These are phyloP conservation scores for Ginglymostoma cirratum DNA, from an alignment of 2,113 vertebrate genomes.

Conservation along the genomic window DNA sequence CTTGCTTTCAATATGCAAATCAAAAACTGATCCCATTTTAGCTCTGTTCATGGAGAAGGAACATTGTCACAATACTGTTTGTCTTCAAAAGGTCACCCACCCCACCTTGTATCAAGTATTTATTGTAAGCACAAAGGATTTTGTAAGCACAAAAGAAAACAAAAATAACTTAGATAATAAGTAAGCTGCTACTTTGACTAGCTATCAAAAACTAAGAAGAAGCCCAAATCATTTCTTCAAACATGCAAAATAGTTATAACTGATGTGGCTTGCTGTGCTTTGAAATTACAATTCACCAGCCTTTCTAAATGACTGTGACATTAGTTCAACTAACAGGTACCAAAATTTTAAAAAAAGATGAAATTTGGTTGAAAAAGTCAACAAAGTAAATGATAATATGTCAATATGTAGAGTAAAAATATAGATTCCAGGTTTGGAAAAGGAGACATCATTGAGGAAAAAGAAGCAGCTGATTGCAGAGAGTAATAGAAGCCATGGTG, in stretches of 20 bases:
- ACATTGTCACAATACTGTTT: not conserved
- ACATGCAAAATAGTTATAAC: not conserved
- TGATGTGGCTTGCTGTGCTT: not conserved
- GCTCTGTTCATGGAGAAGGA: not conserved
- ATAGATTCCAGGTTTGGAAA: too few relatives aligned
- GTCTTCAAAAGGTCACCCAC: not conserved
- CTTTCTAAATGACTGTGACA: not conserved
- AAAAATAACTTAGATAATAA: not conserved
- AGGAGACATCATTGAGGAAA: not conserved
- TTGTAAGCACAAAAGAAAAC: not conserved
- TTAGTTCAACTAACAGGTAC: not conserved
- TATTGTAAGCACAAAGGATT: not conserved
- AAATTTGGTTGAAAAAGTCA: not conserved
- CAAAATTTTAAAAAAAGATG: not conserved
- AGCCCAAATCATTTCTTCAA: not conserved
- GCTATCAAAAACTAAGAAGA: not conserved
- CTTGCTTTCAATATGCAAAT: not conserved
- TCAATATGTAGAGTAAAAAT: not conserved
- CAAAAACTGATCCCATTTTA: not conserved
- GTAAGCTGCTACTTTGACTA: not conserved
- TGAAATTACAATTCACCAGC: not conserved
- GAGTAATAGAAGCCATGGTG: too few relatives aligned
- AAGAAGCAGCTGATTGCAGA: not conserved
- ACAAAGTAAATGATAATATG: not conserved
- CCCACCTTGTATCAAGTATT: not conserved